Evolutionary conservation across 2,888 invertebrate species (phyloP).

Genomic region (Acronicta alni): DNA sequence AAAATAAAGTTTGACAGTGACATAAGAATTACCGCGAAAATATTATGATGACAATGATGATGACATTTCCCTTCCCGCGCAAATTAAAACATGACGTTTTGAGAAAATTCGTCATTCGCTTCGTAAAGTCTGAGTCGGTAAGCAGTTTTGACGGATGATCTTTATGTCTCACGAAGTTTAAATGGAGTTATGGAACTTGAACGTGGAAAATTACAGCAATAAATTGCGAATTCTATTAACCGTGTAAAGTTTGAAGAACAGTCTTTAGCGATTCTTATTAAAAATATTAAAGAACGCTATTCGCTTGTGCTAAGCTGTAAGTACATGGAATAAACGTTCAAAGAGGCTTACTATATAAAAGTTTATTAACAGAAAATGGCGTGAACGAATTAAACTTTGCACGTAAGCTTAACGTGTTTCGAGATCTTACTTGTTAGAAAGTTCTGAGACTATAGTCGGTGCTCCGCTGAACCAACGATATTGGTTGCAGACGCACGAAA

Average conservation of each 20-base stretch:
- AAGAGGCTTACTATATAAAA: constrained; percentile 34
- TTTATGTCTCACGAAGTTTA: constrained; percentile 48
- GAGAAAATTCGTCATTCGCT: constrained; percentile 26
- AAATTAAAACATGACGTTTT: constrained; percentile 27
- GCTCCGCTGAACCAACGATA: constrained; percentile 1
- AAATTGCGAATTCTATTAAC: constrained; percentile 48
- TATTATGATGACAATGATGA: constrained; percentile 7
- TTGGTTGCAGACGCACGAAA: constrained; percentile 6
- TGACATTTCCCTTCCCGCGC: constrained; percentile 30
- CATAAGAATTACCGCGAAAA: constrained; percentile 25
- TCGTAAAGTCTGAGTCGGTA: constrained; percentile 27
- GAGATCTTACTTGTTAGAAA: constrained; percentile 33
- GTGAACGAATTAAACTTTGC: constrained; percentile 48
- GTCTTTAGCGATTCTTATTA: constrained; percentile 27
- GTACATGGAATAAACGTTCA: constrained; percentile 29
- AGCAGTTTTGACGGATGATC: constrained; percentile 46
- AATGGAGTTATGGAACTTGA: constrained; percentile 48
- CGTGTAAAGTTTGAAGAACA: constrained; percentile 34
- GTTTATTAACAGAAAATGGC: constrained; percentile 38
- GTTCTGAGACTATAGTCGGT: constrained; percentile 16
- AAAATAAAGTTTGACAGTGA: constrained; percentile 24
- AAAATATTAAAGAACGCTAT: constrained; percentile 39
- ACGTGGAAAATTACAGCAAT: constrained; percentile 39
- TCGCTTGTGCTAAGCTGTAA: constrained; percentile 34
- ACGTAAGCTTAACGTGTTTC: constrained; percentile 26